Base-by-base conservation (phyloP, 2,113 vertebrate genomes). In the Ptychochromis oligacanthus region DNA sequence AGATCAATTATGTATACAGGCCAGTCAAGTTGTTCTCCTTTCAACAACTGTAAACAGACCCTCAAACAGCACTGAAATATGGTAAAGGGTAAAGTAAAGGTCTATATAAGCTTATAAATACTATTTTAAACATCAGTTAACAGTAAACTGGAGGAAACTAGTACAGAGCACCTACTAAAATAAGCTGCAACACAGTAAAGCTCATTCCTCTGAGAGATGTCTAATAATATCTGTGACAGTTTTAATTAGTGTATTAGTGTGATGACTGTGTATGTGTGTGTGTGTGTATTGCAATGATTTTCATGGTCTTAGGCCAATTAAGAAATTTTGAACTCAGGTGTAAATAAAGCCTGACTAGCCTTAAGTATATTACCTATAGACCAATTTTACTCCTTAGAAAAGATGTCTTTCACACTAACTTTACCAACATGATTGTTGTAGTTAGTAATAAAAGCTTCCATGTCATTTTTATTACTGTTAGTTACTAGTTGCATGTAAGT, bases 1-100 rank as follows among this genome's bases (percentile, higher is more conserved):
- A 49, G 13, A 85, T 91, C 57, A 87, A 86, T 88, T 67, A 84
- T 84, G 79, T 46, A 85, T 67, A 56, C 18, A 59, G 34, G 6
- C 38, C n/a, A 4, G 43, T 24, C 22, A 56, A 60, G 58, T 54
- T 74, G 70, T 75, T 83, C 18, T 80, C 65, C 61, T 24, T 57
- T 49, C 75, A 77, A 10, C 40, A 70, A 7, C 24, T 67, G 46
- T 43, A 80, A 77, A 11, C 34, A 77, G 57, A 75, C 3, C 26
- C 59, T 82, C 36, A 79, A 79, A 70, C 5, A 1, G n/a, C 59
- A 81, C 20, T 6, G 2, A 57, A 59, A 76, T 18, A 14, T 77
- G 43, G 55, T 22, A 4, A 57, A 76, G 11, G 67, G 36, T 18
- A 8, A 1, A 38, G 6, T 26, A 34, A 26, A 61, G 64, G 22